Evolutionary conservation across 2,797 vertebrate species (phyloP), one percentile per base, ranked within the genome.

Genomic region (Hyperoplus lanceolatus): DNA sequence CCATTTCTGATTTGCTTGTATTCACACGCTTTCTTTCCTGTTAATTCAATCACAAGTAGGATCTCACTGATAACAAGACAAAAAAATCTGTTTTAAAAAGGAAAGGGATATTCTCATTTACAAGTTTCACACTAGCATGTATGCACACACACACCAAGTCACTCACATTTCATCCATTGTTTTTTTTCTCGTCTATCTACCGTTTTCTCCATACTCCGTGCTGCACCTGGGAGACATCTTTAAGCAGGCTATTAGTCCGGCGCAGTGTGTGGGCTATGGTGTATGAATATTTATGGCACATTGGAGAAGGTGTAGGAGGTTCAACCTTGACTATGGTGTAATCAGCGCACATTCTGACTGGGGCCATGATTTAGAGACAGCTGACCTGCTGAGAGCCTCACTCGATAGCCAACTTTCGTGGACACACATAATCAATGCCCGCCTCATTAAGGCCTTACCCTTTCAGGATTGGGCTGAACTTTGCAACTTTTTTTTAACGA

Each of bases 241-340:
- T 89, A 89, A 92, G 79, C 89, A 91, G 80, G 85, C 81, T 88
- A 88, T 91, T 92, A 93, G 92, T 90, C 87, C 84, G 68, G 81
- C 64, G 62, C 83, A 60, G 89, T 90, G 90, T 93, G 94, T 91
- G 91, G 92, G 94, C 89, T 87, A 78, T 51, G 81, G 39, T 65
- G 57, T 87, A 95, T 96, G 94, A 95, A 96, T 95, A 95, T 96
- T 95, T 94, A 95, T 95, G 87, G 83, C 78, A 73, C 70, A 86
- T 57, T 73, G 89, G 86, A 92, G 90, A 95, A 93, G 78, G 87
- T 92, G 94, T 94, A 83, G 91, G 92, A 94, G 90, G 91, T 93
- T 93, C 94, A 94, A 95, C 93, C 95, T 94, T 93, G 90, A 91
- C 90, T 87, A 82, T 56, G 72, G 75, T 83, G 89, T 91, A 95